Conservation (phyloP, 2,113 vertebrate species). For the Peromyscus californicus region DNA sequence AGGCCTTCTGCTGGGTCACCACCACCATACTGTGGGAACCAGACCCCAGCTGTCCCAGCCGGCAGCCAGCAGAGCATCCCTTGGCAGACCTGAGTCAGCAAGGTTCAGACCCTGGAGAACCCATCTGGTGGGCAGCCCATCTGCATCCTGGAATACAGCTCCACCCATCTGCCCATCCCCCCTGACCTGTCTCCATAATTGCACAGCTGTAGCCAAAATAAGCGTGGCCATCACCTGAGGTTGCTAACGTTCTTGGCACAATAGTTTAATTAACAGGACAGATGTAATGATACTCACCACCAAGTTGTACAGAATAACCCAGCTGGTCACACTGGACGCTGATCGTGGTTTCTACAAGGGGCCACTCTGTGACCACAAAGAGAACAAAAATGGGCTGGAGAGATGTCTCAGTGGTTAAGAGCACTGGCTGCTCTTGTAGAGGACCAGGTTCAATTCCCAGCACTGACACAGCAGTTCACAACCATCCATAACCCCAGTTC, state of each 20-base stretch:
- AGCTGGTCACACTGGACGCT: not conserved
- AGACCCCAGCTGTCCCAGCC: not conserved
- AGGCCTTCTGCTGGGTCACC: not conserved
- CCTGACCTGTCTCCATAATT: not conserved
- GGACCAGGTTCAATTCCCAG: not conserved
- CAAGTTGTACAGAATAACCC: not conserved
- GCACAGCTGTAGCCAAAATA: not conserved
- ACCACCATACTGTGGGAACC: not conserved
- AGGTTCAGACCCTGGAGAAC: fast-evolving
- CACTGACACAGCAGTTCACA: not conserved
- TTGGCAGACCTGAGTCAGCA: not conserved
- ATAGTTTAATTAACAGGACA: not conserved
- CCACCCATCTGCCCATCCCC: no score
- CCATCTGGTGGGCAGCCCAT: fast-evolving
- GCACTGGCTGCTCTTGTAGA: not conserved
- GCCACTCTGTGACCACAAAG: not conserved
- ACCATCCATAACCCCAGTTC: no score
- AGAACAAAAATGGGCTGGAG: not conserved
- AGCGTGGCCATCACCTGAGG: not conserved
- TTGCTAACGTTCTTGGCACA: not conserved
- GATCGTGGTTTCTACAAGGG: not conserved
- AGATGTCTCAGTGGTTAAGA: not conserved
- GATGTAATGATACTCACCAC: not conserved
- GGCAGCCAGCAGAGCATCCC: not conserved
- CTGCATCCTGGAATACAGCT: not conserved